phyloP scores from a whole-genome alignment of 53 echinoderm and acorn worm species.

The Astropecten irregularis region DNA sequence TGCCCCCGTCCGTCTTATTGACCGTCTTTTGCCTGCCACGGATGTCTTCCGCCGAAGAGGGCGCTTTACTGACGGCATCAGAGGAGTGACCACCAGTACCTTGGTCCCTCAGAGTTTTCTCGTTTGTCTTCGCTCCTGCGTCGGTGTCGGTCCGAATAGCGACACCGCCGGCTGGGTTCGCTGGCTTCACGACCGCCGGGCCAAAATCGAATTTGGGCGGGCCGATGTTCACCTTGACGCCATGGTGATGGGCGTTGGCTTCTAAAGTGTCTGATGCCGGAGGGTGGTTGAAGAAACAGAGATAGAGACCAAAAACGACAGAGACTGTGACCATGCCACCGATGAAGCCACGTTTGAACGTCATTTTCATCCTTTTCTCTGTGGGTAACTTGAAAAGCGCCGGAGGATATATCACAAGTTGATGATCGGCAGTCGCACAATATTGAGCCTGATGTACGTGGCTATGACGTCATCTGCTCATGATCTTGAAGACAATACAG shows the following conservation, averaged over 20 bases:
- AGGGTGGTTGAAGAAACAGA: constrained; percentile 86
- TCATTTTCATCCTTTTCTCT: constrained; percentile 70
- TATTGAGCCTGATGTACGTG: no score
- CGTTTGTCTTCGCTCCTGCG: neutral
- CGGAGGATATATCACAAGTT: no score
- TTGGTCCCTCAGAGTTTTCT: neutral
- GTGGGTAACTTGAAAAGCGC: no score
- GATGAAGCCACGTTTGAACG: constrained; percentile 68
- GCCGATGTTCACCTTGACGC: neutral
- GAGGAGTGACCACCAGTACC: neutral
- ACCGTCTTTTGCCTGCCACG: no score
- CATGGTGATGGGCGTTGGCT: constrained; percentile 56
- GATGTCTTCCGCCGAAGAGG: neutral
- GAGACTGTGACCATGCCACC: constrained; percentile 58
- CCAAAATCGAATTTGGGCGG: constrained; percentile 21
- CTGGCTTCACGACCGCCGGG: no score
- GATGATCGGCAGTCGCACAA: no score
- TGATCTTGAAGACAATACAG: no score
- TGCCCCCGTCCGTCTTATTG: no score
- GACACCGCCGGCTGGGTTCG: no score
- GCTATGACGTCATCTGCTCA: no score
- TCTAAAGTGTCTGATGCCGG: constrained; percentile 67
- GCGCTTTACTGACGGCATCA: neutral
- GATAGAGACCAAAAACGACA: constrained; percentile 67
- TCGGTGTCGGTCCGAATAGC: neutral